Base-by-base conservation (phyloP, 1,140 invertebrate species). In the Phortica variegata region DNA sequence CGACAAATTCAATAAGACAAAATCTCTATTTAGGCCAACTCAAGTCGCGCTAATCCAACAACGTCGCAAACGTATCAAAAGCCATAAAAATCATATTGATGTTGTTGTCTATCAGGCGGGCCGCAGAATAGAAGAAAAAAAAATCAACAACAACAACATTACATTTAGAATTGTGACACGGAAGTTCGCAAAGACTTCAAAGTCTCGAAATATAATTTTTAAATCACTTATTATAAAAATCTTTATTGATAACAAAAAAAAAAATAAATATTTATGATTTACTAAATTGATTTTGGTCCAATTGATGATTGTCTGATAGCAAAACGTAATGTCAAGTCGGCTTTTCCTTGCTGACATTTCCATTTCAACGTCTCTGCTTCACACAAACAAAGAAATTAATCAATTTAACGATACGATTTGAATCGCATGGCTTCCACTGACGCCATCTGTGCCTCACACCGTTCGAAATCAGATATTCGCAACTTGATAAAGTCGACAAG, bases 301-400 rank as follows among this genome's bases (percentile, higher is more conserved):
- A 12, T 29, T 29, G 26, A 7, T 6, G 6, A 29, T 29, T 12
- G 6, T 7, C 12, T 6, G 6, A 29, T 6, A 7, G 26, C 26
- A 7, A 29, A 12, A 29, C 6, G 12, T 29, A 29, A 7, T 29
- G 26, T 29, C 26, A 29, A 29, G 6, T 7, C 12, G 6, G 6
- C 6, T 29, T 29, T 29, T 29, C 33, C 26, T 10, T 36, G 29
- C 43, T 36, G 26, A 29, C 6, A 29, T 12, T 29, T 6, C 26
- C 26, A 29, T 6, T 7, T 12, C 26, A 29, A 29, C 26, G 26
- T 12, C 10, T 10, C 16, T 19, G 36, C 49, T 49, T 47, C 53
- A 41, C 46, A 42, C 56, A 60, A 59, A 68, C 55, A 66, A 68
- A 55, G 49, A 55, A 63, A 68, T 63, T 57, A 66, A 66, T 66